These are phyloP conservation scores for Xylophagus ater DNA, from an alignment of 2,888 invertebrate species.

Conservation along the genomic window DNA sequence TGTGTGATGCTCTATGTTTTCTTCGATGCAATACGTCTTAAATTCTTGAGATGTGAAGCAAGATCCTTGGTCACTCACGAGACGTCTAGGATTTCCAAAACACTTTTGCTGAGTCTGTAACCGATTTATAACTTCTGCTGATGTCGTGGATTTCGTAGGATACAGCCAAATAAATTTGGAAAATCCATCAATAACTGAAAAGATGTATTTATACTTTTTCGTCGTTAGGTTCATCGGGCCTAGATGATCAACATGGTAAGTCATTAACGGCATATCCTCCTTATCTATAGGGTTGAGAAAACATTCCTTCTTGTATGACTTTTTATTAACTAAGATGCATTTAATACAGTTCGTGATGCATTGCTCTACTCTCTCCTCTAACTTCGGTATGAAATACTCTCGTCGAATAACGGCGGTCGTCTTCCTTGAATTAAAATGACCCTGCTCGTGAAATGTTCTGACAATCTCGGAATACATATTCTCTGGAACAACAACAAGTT, in stretches of 20 bases:
- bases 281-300: slow-evolving; percentile 24
- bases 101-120: slow-evolving; percentile 7
- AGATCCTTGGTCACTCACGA: not conserved
- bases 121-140: slow-evolving; percentile 1
- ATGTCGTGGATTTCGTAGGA: slow-evolving; percentile 4
- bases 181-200: slow-evolving; percentile 26
- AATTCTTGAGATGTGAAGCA: not conserved
- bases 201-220: slow-evolving; percentile 24
- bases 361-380: slow-evolving; percentile 18
- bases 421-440: slow-evolving; percentile 12
- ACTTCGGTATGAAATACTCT: slow-evolving; percentile 19
- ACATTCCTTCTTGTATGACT: slow-evolving; percentile 23
- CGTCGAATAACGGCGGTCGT: slow-evolving; percentile 18
- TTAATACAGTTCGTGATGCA: slow-evolving; percentile 12
- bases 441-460: slow-evolving; percentile 5
- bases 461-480: slow-evolving; percentile 10
- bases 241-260: slow-evolving; percentile 28
- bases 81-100: slow-evolving; percentile 18
- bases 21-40: not conserved
- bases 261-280: slow-evolving; percentile 23
- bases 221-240: slow-evolving; percentile 25
- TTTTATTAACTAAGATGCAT: slow-evolving; percentile 16
- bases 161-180: slow-evolving; percentile 24
- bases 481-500: slow-evolving; percentile 5
- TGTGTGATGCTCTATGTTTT: not conserved